These are phyloP conservation scores for Arenaria interpres DNA, from an alignment of 2,113 vertebrate genomes.

Conservation along the genomic window DNA sequence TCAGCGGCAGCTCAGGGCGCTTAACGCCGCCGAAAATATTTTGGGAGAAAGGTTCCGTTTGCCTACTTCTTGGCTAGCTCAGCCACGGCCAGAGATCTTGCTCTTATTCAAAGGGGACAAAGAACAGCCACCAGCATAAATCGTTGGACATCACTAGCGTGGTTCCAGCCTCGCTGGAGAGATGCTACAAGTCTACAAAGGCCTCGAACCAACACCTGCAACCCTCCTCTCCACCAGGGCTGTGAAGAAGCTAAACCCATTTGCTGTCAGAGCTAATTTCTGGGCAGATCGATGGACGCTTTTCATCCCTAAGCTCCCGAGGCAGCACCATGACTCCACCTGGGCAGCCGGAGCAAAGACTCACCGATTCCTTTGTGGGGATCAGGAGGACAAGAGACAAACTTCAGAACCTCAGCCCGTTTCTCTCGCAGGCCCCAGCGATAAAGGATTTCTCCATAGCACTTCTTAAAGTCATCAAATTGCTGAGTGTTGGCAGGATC, in stretches of 20 bases:
- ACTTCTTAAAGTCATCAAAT: conserved; percentile 98
- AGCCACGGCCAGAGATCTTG: not conserved
- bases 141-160: fast-evolving
- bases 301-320: not conserved
- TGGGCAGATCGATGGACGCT: not conserved
- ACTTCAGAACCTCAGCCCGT: conserved; percentile 94
- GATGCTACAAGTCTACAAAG: not conserved
- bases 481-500: conserved; percentile 92
- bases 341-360: not conserved
- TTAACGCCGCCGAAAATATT: not conserved
- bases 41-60: not conserved
- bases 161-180: not conserved
- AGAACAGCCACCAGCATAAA: not conserved
- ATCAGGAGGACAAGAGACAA: conserved; percentile 92
- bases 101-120: not conserved
- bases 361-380: conserved; percentile 95
- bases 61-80: not conserved
- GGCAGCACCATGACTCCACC: not conserved
- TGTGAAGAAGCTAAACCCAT: not conserved
- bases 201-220: not conserved
- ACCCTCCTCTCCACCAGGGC: not conserved
- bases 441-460: conserved; percentile 95
- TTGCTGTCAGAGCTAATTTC: not conserved
- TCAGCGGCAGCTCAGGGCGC: not conserved
- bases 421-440: conserved; percentile 96